Base-by-base conservation (phyloP, 1,140 invertebrate species). In the Drosophila nigrodunni region DNA sequence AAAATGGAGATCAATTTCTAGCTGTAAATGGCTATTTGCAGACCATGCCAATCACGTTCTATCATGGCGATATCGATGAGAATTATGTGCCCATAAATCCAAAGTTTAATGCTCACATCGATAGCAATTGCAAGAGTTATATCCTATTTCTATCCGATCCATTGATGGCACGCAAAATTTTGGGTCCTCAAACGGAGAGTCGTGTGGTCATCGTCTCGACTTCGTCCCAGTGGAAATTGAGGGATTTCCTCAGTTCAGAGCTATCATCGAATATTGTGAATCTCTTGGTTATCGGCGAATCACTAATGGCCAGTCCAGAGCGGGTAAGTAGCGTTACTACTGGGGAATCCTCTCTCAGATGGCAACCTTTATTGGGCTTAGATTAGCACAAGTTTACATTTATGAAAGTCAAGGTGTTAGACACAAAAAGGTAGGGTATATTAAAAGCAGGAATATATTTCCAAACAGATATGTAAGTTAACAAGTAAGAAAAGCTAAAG, bases 161-260 rank as follows among this genome's bases (percentile, higher is more conserved):
- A 6, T 93, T 94, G 77, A 93, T 86, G 62, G 93, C 93, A 41
- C 93, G 92, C 3, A 92, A 94, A 41, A 92, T 95, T 11, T 88
- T 96, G n/a, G 94, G 94, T 0, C 93, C 94, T 68, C 93, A 95
- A 85, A 93, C 94, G 0, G 82, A 90, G 0, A 94, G 93, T 77
- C 94, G 94, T 60, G 93, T 96, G 2, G 93, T 96, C 0, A 79
- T 96, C 0, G 92, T 96, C 0, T 93, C 95, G 0, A 93, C 94
- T 68, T 95, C 95, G 7, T 94, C 95, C 0, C 94, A 95, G 81
- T 96, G 95, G 95, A 94, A 94, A n/a, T 93, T 96, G 0, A 93
- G 94, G 46, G 95, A 96, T 78, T 96, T 95, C 92, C 78, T 96
- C 11, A 92, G 93, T 9, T 94, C 93, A 30, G 93, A 94, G 49